Percentiles rank a stretch among this genome's conserved stretches.
Evolutionary conservation across 1,140 invertebrate genomes (phyloP).

Genomic region (Ericerus pela): DNA sequence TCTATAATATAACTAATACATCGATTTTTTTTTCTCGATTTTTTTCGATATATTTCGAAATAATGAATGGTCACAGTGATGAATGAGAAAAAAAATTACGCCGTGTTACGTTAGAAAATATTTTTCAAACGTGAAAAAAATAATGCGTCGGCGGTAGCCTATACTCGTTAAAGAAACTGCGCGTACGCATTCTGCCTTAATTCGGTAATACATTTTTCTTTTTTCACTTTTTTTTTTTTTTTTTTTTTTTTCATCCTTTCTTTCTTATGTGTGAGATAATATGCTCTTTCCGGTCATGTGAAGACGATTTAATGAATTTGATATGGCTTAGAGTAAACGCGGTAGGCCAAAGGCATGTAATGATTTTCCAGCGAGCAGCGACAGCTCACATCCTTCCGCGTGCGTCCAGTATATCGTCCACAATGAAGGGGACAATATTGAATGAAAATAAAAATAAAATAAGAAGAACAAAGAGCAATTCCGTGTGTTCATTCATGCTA

Average conservation of each 20-base stretch:
- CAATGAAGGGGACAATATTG: too few relatives aligned
- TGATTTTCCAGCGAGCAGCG: neutral
- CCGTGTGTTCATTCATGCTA: too few relatives aligned
- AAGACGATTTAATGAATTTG: constrained; percentile 12
- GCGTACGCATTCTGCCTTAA: constrained; percentile 3
- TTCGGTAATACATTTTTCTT: constrained; percentile 2
- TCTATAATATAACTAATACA: too few relatives aligned
- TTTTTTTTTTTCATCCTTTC: too few relatives aligned
- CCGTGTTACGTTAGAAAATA: constrained; percentile 1
- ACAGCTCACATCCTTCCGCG: too few relatives aligned
- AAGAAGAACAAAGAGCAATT: too few relatives aligned
- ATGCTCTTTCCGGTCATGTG: constrained; percentile 9
- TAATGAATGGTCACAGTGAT: constrained; percentile 11
- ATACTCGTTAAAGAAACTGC: constrained; percentile 6
- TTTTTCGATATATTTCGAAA: too few relatives aligned
- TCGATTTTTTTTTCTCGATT: too few relatives aligned
- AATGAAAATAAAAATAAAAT: too few relatives aligned
- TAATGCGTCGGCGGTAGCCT: constrained; percentile 7
- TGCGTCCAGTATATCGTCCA: too few relatives aligned
- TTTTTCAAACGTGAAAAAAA: constrained; percentile 1
- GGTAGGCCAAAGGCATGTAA: constrained; percentile 4
- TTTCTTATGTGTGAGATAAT: constrained; percentile 9
- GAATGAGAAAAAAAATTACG: neutral
- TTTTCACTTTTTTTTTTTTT: too few relatives aligned
- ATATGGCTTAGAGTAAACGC: constrained; percentile 8